Evolutionary conservation across 37 sponge, comb jelly and placozoan species (phyloP), one percentile per base, ranked within the genome.

Genomic region (Crambe crambe): DNA sequence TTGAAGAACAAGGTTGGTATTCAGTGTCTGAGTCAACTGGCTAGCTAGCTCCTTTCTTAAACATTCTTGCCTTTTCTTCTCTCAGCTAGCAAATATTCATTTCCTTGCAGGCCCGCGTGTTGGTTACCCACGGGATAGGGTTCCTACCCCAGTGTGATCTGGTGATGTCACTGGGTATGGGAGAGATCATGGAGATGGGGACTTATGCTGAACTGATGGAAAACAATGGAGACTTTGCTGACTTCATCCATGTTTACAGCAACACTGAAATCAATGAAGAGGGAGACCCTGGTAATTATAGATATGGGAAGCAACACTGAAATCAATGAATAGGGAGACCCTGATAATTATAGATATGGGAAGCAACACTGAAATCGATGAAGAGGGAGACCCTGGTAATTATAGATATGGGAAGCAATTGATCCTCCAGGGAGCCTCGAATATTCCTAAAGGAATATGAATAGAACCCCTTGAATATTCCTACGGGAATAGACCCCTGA

Each of bases 141-240:
- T 96, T 89, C 72, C 84, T 98, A 27, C 90, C 96, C 8, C 90
- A 98, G 58, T 92, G 95, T 81, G 94, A 98, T 47, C 82, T 68
- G 36, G 83, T 98, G n/a, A 82, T 89, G 18, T 79, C 89, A 39
- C 43, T 98, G 85, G 75, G 74, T 37, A 83, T 84, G 27, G 99
- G 99, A 0, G 66, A 54, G 70, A 91, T 98, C 36, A 70, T 83
- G 32, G 99, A 96, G 78, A 60, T 86, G 8, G 99, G 99, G 2
- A 75, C 80, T 23, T 98, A 98, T 56, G 58, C 72, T 65, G 99
- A 96, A 59, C 86, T 98, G 67, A 76, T 95, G 58, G 84, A 77
- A 37, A 78, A 79, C 35, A 68, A 96, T 42, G 94, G 99, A 77
- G 88, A 81, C 15, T 94, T 96, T 79, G 89, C 97, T 39, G 92